These are phyloP conservation scores for Elegia similella DNA, from an alignment of 2,888 invertebrate genomes.

Conservation along the genomic window DNA sequence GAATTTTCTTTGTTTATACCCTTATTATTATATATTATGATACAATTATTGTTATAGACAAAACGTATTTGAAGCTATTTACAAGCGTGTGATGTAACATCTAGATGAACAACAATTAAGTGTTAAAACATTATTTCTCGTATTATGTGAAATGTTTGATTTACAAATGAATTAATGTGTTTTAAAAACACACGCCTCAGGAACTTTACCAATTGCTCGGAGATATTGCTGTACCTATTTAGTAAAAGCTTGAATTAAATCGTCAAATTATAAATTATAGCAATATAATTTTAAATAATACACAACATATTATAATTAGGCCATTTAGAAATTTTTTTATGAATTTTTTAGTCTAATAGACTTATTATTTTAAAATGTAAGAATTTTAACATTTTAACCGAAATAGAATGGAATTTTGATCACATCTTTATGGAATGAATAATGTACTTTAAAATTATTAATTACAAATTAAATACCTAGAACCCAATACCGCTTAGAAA, in stretches of 20 bases:
- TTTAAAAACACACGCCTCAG: neutral
- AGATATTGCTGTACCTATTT: neutral
- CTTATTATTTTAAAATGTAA: no score
- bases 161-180: neutral
- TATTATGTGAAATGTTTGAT: neutral
- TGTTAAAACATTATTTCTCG: neutral
- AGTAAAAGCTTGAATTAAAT: neutral
- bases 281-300: slow-evolving; percentile 1
- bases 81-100: slow-evolving; percentile 32
- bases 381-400: neutral
- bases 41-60: slow-evolving; percentile 14
- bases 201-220: slow-evolving; percentile 14
- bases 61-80: slow-evolving; percentile 35
- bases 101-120: slow-evolving; percentile 3
- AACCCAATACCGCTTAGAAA: slow-evolving; percentile 11
- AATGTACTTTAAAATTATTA: neutral
- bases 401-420: neutral
- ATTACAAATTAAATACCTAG: neutral
- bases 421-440: slow-evolving; percentile 12
- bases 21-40: slow-evolving; percentile 12
- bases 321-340: slow-evolving; percentile 9
- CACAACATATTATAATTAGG: slow-evolving; percentile 14
- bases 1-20: neutral
- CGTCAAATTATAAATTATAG: neutral
- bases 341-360: neutral